Conservation (phyloP, 2,888 invertebrate species). For the Spodoptera exigua region DNA sequence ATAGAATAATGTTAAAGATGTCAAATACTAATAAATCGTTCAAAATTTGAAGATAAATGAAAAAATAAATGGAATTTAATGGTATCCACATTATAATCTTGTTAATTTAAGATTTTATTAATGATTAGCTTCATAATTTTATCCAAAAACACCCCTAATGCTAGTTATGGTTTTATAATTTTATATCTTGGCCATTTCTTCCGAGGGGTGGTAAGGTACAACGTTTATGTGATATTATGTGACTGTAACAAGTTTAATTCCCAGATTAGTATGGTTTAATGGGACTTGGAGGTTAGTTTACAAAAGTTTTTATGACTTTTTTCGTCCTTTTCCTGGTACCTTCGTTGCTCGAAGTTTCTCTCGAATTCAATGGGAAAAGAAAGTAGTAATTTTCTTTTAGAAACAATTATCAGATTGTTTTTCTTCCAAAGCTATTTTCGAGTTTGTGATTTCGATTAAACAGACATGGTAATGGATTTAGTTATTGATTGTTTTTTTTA, state of each 20-base stretch:
- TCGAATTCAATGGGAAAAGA: constrained; percentile 1
- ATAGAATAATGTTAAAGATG: too few relatives aligned
- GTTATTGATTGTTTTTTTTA: too few relatives aligned
- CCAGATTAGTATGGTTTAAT: constrained; percentile 46
- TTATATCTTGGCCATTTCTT: background rate
- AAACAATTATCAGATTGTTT: background rate
- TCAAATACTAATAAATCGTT: too few relatives aligned
- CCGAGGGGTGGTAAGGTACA: constrained; percentile 3
- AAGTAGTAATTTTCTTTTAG: background rate
- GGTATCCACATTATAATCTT: too few relatives aligned
- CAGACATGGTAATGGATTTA: too few relatives aligned
- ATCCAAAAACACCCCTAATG: too few relatives aligned
- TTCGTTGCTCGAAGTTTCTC: constrained; percentile 21
- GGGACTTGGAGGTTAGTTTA: constrained; percentile 44
- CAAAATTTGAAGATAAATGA: too few relatives aligned
- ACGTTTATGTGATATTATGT: constrained; percentile 28
- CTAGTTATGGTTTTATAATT: background rate
- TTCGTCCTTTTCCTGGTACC: constrained; percentile 42
- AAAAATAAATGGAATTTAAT: too few relatives aligned
- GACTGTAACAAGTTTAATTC: constrained; percentile 44
- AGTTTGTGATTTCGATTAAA: too few relatives aligned
- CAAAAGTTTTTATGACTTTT: constrained; percentile 49
- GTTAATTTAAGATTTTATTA: too few relatives aligned
- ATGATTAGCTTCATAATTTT: too few relatives aligned
- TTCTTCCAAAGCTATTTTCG: too few relatives aligned